phyloP scores from a whole-genome alignment of 2,888 invertebrate genomes.

The Oscheius sp. region DNA sequence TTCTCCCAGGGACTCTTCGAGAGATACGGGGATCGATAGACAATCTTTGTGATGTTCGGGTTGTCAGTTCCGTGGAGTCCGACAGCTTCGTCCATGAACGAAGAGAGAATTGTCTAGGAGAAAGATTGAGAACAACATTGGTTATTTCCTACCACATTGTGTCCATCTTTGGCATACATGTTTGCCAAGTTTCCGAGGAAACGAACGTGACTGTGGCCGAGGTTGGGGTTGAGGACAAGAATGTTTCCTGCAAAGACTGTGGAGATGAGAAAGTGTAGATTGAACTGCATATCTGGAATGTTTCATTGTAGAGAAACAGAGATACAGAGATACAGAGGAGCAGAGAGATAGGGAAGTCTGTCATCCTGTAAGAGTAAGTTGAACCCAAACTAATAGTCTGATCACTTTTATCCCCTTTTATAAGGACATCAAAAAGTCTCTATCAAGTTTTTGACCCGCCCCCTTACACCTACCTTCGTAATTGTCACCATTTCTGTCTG shows the following conservation, averaged over 20 bases:
- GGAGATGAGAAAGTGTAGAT: background rate
- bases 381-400: too few relatives aligned
- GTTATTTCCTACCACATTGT: conserved; percentile 13
- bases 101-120: conserved; percentile 4
- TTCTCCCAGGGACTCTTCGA: background rate
- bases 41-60: conserved; percentile 11
- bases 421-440: too few relatives aligned
- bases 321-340: too few relatives aligned
- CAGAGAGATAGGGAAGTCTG: too few relatives aligned
- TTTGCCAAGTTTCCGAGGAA: conserved; percentile 22
- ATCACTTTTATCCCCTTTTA: too few relatives aligned
- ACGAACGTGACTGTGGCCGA: conserved; percentile 17
- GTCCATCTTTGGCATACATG: conserved; percentile 12
- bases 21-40: conserved; percentile 1
- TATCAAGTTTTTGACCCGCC: too few relatives aligned
- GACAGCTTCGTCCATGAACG: background rate
- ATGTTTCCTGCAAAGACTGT: conserved; percentile 5
- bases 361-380: too few relatives aligned
- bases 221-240: conserved; percentile 8
- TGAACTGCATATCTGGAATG: background rate
- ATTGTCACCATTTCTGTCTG: too few relatives aligned
- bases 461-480: too few relatives aligned
- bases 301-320: too few relatives aligned
- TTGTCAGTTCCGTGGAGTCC: background rate
- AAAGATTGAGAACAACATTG: background rate